Percentiles rank a stretch among this genome's conserved stretches.
Conservation (phyloP, 2,797 vertebrate species). For the Microctenopoma lineatum region DNA sequence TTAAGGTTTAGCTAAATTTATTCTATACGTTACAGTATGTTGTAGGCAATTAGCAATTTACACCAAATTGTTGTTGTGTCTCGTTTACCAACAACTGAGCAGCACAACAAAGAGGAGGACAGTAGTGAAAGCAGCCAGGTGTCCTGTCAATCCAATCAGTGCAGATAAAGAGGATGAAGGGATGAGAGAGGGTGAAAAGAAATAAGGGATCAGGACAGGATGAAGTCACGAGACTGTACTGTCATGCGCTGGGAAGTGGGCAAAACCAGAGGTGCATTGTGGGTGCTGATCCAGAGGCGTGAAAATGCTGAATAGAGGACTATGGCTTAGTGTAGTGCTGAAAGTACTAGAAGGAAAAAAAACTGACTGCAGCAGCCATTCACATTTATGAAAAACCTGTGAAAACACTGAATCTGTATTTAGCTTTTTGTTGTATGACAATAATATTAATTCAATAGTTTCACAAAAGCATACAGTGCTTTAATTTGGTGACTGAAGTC, state of each 20-base stretch:
- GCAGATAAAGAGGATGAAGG: slow-evolving; percentile 53
- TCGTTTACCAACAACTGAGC: background rate
- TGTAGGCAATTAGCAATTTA: background rate
- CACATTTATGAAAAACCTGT: slow-evolving; percentile 5
- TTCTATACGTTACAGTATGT: background rate
- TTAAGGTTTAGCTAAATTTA: slow-evolving; percentile 2
- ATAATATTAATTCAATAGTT: background rate
- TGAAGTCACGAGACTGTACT: slow-evolving; percentile 30
- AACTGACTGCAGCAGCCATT: slow-evolving; percentile 31
- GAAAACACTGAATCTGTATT: background rate
- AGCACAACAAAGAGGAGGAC: background rate
- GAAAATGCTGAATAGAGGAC: slow-evolving; percentile 23
- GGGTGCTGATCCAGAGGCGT: slow-evolving; percentile 45
- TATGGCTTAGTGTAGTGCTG: slow-evolving; percentile 17
- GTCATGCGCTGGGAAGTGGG: slow-evolving; percentile 34
- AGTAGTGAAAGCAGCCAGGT: slow-evolving; percentile 24
- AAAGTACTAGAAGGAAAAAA: slow-evolving; percentile 29
- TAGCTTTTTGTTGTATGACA: background rate
- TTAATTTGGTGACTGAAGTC: background rate
- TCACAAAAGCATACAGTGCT: background rate
- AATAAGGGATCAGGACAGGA: slow-evolving; percentile 34
- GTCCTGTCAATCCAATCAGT: slow-evolving; percentile 58
- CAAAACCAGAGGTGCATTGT: slow-evolving; percentile 44
- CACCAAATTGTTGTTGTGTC: no score
- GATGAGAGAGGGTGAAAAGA: slow-evolving; percentile 36